Conservation (phyloP, 2,888 invertebrate genomes). For the Deilephila elpenor region DNA sequence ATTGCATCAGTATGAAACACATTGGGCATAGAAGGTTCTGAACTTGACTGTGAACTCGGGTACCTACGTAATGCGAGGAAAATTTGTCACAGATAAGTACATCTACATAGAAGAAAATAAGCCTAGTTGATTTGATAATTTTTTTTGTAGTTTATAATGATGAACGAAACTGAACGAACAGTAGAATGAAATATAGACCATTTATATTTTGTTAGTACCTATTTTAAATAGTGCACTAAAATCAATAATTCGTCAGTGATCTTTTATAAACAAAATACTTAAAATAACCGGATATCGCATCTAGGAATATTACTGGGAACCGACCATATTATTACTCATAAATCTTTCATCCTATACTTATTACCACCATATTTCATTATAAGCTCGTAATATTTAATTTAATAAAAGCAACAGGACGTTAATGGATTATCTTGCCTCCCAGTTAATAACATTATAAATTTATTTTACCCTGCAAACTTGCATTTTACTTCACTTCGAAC, state of each 20-base stretch:
- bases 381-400: neutral
- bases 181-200: too few species aligned
- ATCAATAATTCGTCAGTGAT: neutral
- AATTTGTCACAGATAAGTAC: too few species aligned
- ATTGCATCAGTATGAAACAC: too few species aligned
- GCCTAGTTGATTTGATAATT: too few species aligned
- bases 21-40: too few species aligned
- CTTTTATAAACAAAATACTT: neutral
- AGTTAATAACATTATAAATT: neutral
- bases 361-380: neutral
- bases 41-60: too few species aligned
- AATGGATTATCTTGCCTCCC: slow-evolving; percentile 13
- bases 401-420: slow-evolving; percentile 16
- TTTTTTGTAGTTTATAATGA: too few species aligned
- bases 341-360: slow-evolving; percentile 2
- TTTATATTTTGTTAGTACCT: too few species aligned
- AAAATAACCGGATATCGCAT: neutral
- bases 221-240: too few species aligned
- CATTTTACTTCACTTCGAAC: slow-evolving; percentile 20
- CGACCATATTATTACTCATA: neutral
- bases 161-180: too few species aligned
- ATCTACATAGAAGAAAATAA: too few species aligned
- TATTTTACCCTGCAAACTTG: slow-evolving; percentile 7
- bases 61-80: too few species aligned
- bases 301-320: neutral